Base-by-base conservation (phyloP, 2,797 vertebrate species). In the Carduelis carduelis region DNA sequence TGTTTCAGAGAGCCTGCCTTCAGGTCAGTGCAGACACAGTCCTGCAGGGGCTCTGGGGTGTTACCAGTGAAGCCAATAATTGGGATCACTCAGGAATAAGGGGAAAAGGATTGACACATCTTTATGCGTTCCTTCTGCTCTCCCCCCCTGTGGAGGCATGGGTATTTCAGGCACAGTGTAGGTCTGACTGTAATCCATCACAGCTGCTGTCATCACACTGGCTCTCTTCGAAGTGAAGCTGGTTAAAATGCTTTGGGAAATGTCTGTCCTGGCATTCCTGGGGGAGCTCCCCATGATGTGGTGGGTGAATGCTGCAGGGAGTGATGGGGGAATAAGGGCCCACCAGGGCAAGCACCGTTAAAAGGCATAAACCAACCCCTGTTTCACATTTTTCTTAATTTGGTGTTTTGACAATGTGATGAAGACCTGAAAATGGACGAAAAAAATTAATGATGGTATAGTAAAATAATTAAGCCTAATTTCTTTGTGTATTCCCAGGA, bases 251-350 rank as follows among this genome's bases (percentile, higher is more conserved):
- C 47, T 71, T 55, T 26, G 59, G 46, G 79, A n/a, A 43, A 20
- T 11, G 11, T 5, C n/a, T 72, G 47, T 4, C 0, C 4, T 41
- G 46, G 17, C 8, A 1, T 57, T 84, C 13, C 39, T 1, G 1
- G 14, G 35, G 22, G 18, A 76, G 28, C 8, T 72, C 39, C 63
- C 22, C 2, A 5, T 0, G 0, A 5, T 9, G 32, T 2, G 0
- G 10, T 50, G 75, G 35, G 24, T 69, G 47, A 34, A 16, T 55
- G 60, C 66, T 72, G 27, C 34, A 44, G 49, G 35, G 34, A 66
- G 46, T 20, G 20, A 9, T 22, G n/a, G 41, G 49, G n/a, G 37
- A 70, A 47, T 23, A 18, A 8, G 24, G 39, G 57, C 35, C 46
- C 26, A 11, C 17, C 0, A 2, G 70, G 23, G 16, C 50, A 83